Base-by-base conservation (phyloP, 2,888 invertebrate genomes). In the Pasiphila rectangulata region DNA sequence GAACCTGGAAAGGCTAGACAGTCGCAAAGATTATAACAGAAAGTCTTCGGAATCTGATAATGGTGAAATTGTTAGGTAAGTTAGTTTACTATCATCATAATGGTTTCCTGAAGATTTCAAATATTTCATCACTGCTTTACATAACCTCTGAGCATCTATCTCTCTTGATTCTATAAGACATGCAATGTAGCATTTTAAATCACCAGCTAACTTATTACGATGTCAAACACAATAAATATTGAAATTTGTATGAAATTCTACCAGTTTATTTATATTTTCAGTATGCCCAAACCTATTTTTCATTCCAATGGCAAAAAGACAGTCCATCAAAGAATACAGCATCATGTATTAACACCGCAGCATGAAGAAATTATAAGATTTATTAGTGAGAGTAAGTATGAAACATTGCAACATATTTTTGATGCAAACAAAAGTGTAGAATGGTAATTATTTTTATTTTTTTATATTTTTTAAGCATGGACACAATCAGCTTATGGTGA, bases 361-460 rank as follows among this genome's bases (percentile, higher is more conserved):
- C 96, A 96, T 73, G 95, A 96, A 73, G 96, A 96, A 88, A 93
- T 96, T 59, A 94, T 96, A 69, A 93, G 93, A 88, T 96, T 92
- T 83, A 93, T 96, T 67, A 93, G 94, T 79, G 95, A 95, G 80
- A 95, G 96, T 96, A 90, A 93, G 93, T 91, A 9, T 10, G n/a
- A 10, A 25, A 12, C 2, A 38, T 15, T 15, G n/a, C n/a, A n/a
- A 2, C 1, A 15, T 25, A 16, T n/a, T 10, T 21, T 21, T 15
- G 16, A 7, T 15, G 2, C 10, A 9, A 2, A 16, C 3, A 21
- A 21, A 21, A 21, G 4, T 5, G 4, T 21, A 1, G 3, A 21
- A 4, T 21, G 4, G 6, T n/a, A n/a, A n/a, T n/a, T n/a, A n/a
- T n/a, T 21, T 21, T 21, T 21, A 21, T 19, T 38, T 27, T 37